A percentile compares a stretch with the other conserved stretches of the same genome.
Conservation (phyloP, 1,140 invertebrate genomes). For the Onthophagus taurus region DNA sequence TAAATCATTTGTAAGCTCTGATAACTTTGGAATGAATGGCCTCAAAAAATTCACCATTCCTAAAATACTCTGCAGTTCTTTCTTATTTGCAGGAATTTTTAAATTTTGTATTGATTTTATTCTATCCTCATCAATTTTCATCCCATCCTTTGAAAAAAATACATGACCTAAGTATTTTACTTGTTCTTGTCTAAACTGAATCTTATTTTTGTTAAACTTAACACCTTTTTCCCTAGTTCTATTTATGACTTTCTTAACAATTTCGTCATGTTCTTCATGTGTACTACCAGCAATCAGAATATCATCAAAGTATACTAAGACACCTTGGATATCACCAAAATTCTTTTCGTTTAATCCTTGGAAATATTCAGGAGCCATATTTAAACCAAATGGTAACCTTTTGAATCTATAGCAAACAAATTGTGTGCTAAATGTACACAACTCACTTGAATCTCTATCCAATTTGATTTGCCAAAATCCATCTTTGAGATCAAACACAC, state of each 20-base stretch:
- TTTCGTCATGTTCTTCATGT: slow-evolving; percentile 24
- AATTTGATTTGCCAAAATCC: slow-evolving; percentile 10
- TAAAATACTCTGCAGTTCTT: not conserved
- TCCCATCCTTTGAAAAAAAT: not conserved
- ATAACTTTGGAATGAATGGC: not conserved
- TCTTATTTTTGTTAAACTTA: slow-evolving; percentile 27
- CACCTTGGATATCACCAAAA: slow-evolving; percentile 22
- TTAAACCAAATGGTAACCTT: slow-evolving; percentile 1
- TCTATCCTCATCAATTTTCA: not conserved
- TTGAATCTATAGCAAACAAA: slow-evolving; percentile 11
- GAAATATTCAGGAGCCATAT: slow-evolving; percentile 9
- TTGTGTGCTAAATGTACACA: slow-evolving; percentile 7
- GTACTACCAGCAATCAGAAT: slow-evolving; percentile 20
- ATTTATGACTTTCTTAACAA: slow-evolving; percentile 26
- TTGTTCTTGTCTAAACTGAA: slow-evolving; percentile 15
- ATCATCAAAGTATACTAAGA: slow-evolving; percentile 27
- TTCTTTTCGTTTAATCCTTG: slow-evolving; percentile 13
- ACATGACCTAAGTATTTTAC: not conserved
- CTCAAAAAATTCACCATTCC: slow-evolving; percentile 1
- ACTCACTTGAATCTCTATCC: slow-evolving; percentile 2
- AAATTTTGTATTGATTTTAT: not conserved
- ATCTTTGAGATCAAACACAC: not conserved
- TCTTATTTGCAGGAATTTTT: not conserved
- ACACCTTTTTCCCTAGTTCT: slow-evolving; percentile 18
- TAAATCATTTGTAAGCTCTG: not conserved